Conservation (phyloP, 2,888 invertebrate species). For the Polyploca ridens region DNA sequence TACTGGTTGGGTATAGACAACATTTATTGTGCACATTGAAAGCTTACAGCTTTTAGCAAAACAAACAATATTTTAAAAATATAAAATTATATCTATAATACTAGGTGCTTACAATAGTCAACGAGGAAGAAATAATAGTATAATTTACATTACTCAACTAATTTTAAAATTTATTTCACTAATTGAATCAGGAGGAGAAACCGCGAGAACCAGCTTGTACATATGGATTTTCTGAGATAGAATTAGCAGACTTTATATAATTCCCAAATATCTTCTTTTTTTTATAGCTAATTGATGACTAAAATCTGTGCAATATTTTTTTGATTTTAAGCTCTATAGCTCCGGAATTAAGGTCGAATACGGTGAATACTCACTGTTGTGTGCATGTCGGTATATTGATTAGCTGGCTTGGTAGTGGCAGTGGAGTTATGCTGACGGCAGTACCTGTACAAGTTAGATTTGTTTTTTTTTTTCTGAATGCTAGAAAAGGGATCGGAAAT, state of each 20-base stretch:
- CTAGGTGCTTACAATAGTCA: not conserved
- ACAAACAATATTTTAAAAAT: not conserved
- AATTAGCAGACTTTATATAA: too few species aligned
- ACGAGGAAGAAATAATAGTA: too few species aligned
- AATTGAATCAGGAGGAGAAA: too few species aligned
- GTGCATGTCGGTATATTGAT: slow-evolving; percentile 66
- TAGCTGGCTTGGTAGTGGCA: slow-evolving; percentile 65
- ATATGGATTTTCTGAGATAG: too few species aligned
- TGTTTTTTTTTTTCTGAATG: too few species aligned
- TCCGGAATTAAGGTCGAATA: not conserved
- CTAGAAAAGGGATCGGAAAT: too few species aligned
- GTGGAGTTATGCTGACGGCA: slow-evolving; percentile 70
- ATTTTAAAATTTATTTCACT: too few species aligned
- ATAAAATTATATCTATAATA: too few species aligned
- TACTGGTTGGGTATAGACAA: slow-evolving; percentile 20
- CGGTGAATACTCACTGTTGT: slow-evolving; percentile 71
- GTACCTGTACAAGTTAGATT: slow-evolving; percentile 53
- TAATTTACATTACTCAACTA: too few species aligned
- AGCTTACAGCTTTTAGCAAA: slow-evolving; percentile 40
- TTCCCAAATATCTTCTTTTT: not conserved
- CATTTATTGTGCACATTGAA: slow-evolving; percentile 40
- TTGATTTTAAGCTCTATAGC: not conserved
- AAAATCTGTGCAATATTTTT: not conserved
- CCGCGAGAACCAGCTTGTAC: too few species aligned
- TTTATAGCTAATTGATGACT: not conserved